Percentiles rank a stretch among this genome's conserved stretches.
These are phyloP conservation scores for Epizoanthus fatuus DNA, from an alignment of 92 coral and sea anemone genomes.

Conservation along the genomic window DNA sequence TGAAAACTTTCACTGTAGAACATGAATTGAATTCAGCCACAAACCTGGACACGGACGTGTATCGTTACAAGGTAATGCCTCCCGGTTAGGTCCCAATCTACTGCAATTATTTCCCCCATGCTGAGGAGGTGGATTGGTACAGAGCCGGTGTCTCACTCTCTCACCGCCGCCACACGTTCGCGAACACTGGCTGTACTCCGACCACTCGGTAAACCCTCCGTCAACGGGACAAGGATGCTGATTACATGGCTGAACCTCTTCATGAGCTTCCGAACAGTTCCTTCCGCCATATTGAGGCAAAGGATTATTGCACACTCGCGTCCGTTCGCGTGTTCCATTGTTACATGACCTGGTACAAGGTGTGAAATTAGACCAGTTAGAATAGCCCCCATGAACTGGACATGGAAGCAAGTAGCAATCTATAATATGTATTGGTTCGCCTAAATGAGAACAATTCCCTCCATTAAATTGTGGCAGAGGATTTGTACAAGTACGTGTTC, in stretches of 20 bases:
- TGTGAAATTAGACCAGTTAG: slow-evolving; percentile 71
- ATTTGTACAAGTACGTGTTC: slow-evolving; percentile 77
- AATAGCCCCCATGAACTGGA: slow-evolving; percentile 70
- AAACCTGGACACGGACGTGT: slow-evolving; percentile 90
- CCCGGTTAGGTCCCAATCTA: slow-evolving; percentile 67
- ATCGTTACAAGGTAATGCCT: slow-evolving; percentile 59
- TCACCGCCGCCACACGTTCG: slow-evolving; percentile 82
- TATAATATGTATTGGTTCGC: slow-evolving; percentile 51
- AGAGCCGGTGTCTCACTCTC: slow-evolving; percentile 70
- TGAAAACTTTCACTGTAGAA: background rate
- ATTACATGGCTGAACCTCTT: slow-evolving; percentile 57
- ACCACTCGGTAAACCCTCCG: slow-evolving; percentile 82
- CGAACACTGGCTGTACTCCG: slow-evolving; percentile 71
- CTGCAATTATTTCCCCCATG: slow-evolving; percentile 82
- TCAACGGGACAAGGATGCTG: slow-evolving; percentile 74
- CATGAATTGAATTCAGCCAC: background rate
- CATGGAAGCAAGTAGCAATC: slow-evolving; percentile 72
- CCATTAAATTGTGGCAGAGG: slow-evolving; percentile 90
- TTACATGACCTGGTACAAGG: slow-evolving; percentile 65
- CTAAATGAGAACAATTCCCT: slow-evolving; percentile 76
- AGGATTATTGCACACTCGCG: slow-evolving; percentile 71
- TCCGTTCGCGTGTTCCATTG: slow-evolving; percentile 55
- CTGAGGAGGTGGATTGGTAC: slow-evolving; percentile 80
- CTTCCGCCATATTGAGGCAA: slow-evolving; percentile 73
- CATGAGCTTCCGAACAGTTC: slow-evolving; percentile 58